A percentile compares a stretch with the other conserved stretches of the same genome.
Conservation (phyloP, 2,113 vertebrate genomes). For the Reinhardtius hippoglossoides region DNA sequence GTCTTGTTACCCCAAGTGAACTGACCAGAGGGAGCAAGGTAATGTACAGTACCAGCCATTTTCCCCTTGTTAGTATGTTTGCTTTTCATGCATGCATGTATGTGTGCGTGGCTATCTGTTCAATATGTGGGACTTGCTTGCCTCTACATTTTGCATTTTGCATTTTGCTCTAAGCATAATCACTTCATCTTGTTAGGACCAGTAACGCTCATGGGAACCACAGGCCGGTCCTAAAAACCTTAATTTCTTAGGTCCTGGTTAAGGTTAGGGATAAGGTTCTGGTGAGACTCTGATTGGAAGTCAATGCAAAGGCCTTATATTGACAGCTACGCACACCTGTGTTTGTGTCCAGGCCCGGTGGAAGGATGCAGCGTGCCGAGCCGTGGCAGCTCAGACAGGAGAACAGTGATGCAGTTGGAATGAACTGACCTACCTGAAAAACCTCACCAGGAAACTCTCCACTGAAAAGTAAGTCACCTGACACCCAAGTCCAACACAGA, state of each 20-base stretch:
- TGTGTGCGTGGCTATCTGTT: slow-evolving; percentile 3
- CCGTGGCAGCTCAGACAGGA: slow-evolving; percentile 85
- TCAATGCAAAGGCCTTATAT: not conserved
- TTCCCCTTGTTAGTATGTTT: slow-evolving; percentile 59
- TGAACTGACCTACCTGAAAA: slow-evolving; percentile 88
- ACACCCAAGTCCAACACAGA: slow-evolving; percentile 28
- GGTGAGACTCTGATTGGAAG: not conserved
- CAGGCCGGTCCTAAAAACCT: not conserved
- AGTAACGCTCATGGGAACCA: not conserved
- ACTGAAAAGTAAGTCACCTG: slow-evolving; percentile 87
- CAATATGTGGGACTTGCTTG: slow-evolving; percentile 22
- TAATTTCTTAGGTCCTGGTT: not conserved
- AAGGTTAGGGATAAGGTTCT: not conserved
- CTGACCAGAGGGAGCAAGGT: slow-evolving; percentile 66
- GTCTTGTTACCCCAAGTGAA: slow-evolving; percentile 68
- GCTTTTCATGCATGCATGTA: slow-evolving; percentile 28
- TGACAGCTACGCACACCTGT: slow-evolving; percentile 30
- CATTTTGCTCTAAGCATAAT: too few species aligned
- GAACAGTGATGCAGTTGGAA: slow-evolving; percentile 90
- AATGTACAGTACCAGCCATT: slow-evolving; percentile 48
- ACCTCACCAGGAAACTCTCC: slow-evolving; percentile 86
- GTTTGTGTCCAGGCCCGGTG: slow-evolving; percentile 74
- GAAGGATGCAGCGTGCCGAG: slow-evolving; percentile 73
- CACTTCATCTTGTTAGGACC: not conserved
- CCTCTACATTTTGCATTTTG: slow-evolving; percentile 16